Conservation (phyloP, 2,113 vertebrate species). For the Xiphias gladius region DNA sequence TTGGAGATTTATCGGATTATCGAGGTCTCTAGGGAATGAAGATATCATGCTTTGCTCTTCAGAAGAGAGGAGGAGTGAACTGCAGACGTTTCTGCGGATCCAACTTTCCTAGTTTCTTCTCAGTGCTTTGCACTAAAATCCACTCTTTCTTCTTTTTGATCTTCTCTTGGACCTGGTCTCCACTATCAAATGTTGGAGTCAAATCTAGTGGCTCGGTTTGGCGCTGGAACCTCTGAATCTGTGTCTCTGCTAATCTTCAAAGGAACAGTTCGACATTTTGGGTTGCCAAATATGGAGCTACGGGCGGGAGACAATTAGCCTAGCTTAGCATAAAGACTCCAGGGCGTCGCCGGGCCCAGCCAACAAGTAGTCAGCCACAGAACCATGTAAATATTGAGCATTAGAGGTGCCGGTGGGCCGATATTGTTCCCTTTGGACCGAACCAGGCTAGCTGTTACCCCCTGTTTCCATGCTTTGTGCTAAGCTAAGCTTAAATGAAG, state of each 20-base stretch:
- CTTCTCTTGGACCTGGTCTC: neutral
- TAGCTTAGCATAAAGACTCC: neutral
- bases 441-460: neutral
- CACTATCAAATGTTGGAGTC: neutral
- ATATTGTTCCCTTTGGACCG: too few relatives aligned
- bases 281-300: neutral
- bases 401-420: too few relatives aligned
- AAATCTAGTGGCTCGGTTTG: neutral
- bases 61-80: too few relatives aligned
- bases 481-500: too few relatives aligned
- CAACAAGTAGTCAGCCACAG: neutral
- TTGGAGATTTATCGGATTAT: neutral
- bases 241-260: neutral
- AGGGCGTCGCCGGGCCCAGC: neutral
- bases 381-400: neutral
- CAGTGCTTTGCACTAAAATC: neutral
- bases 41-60: too few relatives aligned
- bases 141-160: neutral
- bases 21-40: neutral
- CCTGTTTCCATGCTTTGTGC: neutral
- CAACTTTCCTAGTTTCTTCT: constrained; percentile 7
- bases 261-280: neutral
- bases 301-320: neutral
- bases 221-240: neutral
- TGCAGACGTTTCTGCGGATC: neutral